Evolutionary conservation across 2,113 vertebrate genomes (phyloP).

Genomic region (Tympanuchus pallidicinctus): DNA sequence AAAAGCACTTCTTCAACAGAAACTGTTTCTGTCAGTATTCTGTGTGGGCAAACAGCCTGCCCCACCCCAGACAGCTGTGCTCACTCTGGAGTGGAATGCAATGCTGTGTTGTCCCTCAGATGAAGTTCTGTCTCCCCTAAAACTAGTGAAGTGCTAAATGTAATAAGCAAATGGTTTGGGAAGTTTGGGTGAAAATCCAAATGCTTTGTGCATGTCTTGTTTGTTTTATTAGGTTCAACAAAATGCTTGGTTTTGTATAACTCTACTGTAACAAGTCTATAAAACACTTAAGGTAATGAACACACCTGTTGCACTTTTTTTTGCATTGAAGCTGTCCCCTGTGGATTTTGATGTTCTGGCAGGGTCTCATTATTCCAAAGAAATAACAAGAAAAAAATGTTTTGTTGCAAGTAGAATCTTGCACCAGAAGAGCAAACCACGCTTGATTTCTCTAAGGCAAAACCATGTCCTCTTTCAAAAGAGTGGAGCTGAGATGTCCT

Average conservation of each 20-base stretch:
- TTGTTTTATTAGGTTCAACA: neutral
- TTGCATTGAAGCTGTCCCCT: neutral
- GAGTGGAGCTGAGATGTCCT: neutral
- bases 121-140: neutral
- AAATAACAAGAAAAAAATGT: neutral
- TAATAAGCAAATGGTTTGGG: neutral
- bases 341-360: neutral
- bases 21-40: neutral
- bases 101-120: neutral
- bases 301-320: neutral
- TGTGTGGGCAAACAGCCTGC: neutral
- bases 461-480: neutral
- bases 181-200: neutral
- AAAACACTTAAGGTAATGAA: neutral
- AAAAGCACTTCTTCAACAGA: fast-evolving
- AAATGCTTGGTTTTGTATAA: neutral
- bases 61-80: neutral
- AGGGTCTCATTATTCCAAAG: neutral
- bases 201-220: neutral
- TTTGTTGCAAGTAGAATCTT: neutral
- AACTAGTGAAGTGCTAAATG: neutral
- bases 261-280: neutral
- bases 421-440: neutral
- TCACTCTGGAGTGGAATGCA: neutral
- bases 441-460: neutral